Evolutionary conservation across 2,797 vertebrate genomes (phyloP).

Genomic region (Etheostoma nigrum): DNA sequence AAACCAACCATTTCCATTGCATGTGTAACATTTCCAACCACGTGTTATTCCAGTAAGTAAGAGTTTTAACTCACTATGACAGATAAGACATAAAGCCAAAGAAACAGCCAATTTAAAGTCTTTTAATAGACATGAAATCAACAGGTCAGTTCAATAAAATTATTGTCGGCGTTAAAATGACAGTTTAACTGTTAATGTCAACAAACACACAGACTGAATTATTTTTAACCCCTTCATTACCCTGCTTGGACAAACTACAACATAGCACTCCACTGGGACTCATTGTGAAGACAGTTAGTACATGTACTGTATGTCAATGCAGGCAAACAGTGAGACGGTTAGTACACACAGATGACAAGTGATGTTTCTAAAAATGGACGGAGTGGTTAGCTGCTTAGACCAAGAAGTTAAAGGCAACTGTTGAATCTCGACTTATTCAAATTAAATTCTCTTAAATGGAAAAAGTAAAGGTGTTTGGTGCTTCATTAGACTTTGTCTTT

Average conservation of each 20-base stretch:
- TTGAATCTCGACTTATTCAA: neutral
- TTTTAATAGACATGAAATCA: constrained; percentile 80
- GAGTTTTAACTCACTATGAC: neutral
- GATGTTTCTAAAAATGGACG: constrained; percentile 16
- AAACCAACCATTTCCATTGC: constrained; percentile 15
- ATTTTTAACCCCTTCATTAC: constrained; percentile 21
- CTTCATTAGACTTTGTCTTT: constrained; percentile 15
- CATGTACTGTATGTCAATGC: constrained; percentile 35
- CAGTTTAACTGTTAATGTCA: constrained; percentile 53
- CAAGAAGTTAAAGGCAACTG: constrained; percentile 47
- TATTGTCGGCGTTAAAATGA: constrained; percentile 49
- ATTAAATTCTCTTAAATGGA: constrained; percentile 21
- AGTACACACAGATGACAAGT: constrained; percentile 25
- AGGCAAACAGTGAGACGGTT: constrained; percentile 47
- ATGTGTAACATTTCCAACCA: neutral
- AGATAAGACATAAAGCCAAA: neutral
- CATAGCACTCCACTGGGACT: constrained; percentile 48
- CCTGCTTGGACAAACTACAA: constrained; percentile 61
- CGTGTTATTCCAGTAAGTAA: neutral
- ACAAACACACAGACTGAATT: constrained; percentile 61
- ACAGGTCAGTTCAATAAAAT: constrained; percentile 68
- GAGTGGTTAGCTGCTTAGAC: constrained; percentile 37
- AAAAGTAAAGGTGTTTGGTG: constrained; percentile 6
- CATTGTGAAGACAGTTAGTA: constrained; percentile 49
- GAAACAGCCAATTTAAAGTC: constrained; percentile 22